Evolutionary conservation across 2,113 vertebrate genomes (phyloP).

Genomic region (Diphyllodes magnificus): DNA sequence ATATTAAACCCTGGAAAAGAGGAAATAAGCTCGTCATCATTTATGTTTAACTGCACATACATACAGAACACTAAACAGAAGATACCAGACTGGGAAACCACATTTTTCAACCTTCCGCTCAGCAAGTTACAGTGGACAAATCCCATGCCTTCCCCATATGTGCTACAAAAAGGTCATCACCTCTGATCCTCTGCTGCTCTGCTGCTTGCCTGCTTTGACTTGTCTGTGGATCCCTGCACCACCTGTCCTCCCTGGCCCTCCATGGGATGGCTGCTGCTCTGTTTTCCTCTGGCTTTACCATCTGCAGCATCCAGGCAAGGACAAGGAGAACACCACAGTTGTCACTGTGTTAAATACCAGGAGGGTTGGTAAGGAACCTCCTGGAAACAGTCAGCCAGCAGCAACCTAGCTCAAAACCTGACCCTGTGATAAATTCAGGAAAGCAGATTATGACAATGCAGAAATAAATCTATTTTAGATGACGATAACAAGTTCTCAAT

Average conservation of each 20-base stretch:
- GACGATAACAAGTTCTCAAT: neutral
- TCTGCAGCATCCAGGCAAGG: neutral
- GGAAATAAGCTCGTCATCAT: fast-evolving
- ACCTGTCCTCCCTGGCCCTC: neutral
- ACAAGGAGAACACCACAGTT: neutral
- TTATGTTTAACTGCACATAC: neutral
- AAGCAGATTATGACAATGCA: neutral
- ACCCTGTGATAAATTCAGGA: neutral
- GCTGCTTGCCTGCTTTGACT: neutral
- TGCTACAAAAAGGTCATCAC: neutral
- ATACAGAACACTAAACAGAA: neutral
- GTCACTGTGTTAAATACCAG: too few species aligned
- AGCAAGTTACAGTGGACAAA: neutral
- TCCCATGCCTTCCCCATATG: fast-evolving
- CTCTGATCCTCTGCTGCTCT: neutral
- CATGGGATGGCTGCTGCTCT: fast-evolving
- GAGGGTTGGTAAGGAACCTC: fast-evolving
- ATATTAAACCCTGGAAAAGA: neutral
- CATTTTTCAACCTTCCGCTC: neutral
- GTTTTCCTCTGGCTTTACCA: neutral
- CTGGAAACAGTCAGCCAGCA: neutral
- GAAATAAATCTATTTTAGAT: neutral
- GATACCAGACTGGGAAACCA: neutral
- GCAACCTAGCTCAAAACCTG: neutral
- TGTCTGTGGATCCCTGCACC: fast-evolving